Percentiles rank a stretch among this genome's conserved stretches.
These are phyloP conservation scores for Geotria australis DNA, from an alignment of 2,797 vertebrate species.

Conservation along the genomic window DNA sequence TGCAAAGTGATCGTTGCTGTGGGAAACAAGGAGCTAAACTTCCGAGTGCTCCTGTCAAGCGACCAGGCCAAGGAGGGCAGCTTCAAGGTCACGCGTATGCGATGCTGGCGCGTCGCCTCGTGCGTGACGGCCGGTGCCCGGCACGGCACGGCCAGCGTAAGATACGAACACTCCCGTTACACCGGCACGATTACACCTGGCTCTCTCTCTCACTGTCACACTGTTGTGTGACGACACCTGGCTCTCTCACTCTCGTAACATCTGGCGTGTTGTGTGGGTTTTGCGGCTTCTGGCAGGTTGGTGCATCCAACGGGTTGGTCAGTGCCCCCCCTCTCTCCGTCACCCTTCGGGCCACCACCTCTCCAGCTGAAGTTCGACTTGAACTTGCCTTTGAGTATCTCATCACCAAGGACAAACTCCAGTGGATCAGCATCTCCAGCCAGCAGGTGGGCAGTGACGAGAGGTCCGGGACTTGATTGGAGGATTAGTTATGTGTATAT, in stretches of 20 bases:
- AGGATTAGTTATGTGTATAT: neutral
- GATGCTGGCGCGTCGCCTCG: slow-evolving; percentile 88
- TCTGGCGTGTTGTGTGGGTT: too few species aligned
- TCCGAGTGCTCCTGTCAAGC: slow-evolving; percentile 67
- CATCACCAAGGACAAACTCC: slow-evolving; percentile 91
- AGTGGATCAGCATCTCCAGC: slow-evolving; percentile 96
- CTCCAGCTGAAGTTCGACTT: slow-evolving; percentile 54
- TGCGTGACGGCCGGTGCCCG: slow-evolving; percentile 23
- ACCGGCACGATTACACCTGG: too few species aligned
- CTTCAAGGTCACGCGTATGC: slow-evolving; percentile 94
- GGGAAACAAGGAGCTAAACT: slow-evolving; percentile 90
- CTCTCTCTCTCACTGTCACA: too few species aligned
- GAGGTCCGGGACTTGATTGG: neutral
- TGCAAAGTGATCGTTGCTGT: slow-evolving; percentile 80
- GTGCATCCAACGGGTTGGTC: too few species aligned
- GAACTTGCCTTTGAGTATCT: slow-evolving; percentile 92
- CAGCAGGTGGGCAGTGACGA: slow-evolving; percentile 29
- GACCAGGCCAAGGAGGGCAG: slow-evolving; percentile 89
- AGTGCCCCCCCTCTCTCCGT: too few species aligned
- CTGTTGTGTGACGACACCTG: too few species aligned
- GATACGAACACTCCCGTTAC: too few species aligned
- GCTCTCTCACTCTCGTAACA: too few species aligned
- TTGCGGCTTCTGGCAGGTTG: too few species aligned
- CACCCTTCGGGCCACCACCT: neutral
- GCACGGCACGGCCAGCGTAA: too few species aligned